Evolutionary conservation across 2,113 vertebrate genomes (phyloP).

Genomic region (Eurypyga helias): DNA sequence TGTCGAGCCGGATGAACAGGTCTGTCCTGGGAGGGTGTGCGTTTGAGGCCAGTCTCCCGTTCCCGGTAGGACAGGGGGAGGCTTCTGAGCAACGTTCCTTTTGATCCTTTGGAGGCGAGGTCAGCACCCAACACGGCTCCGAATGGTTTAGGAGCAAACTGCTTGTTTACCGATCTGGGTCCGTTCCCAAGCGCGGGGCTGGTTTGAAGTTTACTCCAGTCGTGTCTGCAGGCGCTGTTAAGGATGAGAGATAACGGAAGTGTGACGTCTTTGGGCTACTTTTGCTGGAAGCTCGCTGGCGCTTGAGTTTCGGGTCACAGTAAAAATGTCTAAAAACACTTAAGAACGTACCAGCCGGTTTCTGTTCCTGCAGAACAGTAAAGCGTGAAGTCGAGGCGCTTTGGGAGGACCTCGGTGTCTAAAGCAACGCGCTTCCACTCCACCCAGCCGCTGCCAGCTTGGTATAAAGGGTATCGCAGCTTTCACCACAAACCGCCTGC

Average conservation of each 20-base stretch:
- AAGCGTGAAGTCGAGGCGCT: not conserved
- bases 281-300: not conserved
- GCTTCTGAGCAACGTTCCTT: not conserved
- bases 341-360: not conserved
- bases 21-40: too few species aligned
- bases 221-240: accelerated
- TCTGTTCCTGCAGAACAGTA: not conserved
- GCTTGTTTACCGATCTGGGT: not conserved
- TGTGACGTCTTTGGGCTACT: not conserved
- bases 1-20: too few species aligned
- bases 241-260: not conserved
- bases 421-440: not conserved
- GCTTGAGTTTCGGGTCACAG: not conserved
- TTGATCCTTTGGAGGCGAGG: not conserved
- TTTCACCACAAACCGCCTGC: not conserved
- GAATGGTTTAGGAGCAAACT: not conserved
- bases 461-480: not conserved
- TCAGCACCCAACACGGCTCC: not conserved
- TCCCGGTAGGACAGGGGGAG: not conserved
- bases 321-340: not conserved
- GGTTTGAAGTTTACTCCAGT: not conserved
- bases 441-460: not conserved
- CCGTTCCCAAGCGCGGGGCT: not conserved
- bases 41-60: not conserved
- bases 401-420: not conserved